A percentile compares a stretch with the other conserved stretches of the same genome.
phyloP scores from a whole-genome alignment of 2,888 invertebrate species.

The Plagodis dolabraria region DNA sequence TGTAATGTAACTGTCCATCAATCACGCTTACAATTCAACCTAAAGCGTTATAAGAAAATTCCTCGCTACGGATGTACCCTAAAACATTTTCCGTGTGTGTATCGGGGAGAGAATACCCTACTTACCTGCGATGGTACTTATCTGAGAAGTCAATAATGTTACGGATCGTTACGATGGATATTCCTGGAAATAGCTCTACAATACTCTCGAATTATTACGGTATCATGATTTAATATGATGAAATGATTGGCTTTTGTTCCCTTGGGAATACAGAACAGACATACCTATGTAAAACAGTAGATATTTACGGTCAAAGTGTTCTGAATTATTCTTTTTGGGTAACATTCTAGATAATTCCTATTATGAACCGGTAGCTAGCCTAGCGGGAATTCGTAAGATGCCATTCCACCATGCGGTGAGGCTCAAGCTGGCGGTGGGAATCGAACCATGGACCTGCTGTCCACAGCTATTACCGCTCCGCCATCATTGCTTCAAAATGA shows the following conservation, averaged over 20 bases:
- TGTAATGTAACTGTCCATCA: conserved; percentile 52
- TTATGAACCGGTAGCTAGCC: no score
- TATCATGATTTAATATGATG: neutral
- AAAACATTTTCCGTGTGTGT: conserved; percentile 32
- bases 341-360: no score
- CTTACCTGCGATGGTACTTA: conserved; percentile 19
- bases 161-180: conserved; percentile 9
- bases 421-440: no score
- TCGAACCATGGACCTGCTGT: no score
- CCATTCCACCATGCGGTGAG: no score
- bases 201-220: neutral
- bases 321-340: no score
- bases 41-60: conserved; percentile 49
- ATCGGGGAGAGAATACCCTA: conserved; percentile 2
- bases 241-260: neutral
- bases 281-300: no score
- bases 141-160: conserved; percentile 10
- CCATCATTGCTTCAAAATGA: no score
- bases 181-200: conserved; percentile 3
- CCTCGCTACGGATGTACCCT: conserved; percentile 31
- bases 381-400: no score
- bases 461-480: no score
- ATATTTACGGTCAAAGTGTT: no score
- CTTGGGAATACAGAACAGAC: no score
- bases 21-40: conserved; percentile 47